Conservation (phyloP, 2,888 invertebrate species). For the Leptinotarsa rubiginosa region DNA sequence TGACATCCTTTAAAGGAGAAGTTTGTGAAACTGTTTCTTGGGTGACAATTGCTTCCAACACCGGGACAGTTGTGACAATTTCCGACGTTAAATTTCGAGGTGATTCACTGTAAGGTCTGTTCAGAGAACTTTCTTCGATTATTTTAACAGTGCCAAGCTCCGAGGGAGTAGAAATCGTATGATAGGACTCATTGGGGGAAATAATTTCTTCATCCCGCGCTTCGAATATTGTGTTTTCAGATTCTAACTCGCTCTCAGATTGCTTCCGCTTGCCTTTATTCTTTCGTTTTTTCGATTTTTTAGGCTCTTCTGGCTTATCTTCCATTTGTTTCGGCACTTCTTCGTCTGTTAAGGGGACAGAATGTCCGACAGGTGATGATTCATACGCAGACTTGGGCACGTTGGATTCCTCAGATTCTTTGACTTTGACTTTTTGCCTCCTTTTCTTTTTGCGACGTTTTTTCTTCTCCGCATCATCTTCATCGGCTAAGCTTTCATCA, state of each 20-base stretch:
- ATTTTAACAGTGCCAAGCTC: constrained; percentile 74
- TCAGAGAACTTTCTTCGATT: constrained; percentile 73
- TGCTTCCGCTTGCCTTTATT: constrained; percentile 61
- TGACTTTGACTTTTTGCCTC: constrained; percentile 68
- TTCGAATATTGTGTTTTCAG: constrained; percentile 59
- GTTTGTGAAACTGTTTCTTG: constrained; percentile 73
- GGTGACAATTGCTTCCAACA: constrained; percentile 71
- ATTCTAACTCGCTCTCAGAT: constrained; percentile 59
- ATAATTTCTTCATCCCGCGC: constrained; percentile 68
- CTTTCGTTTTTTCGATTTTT: constrained; percentile 62
- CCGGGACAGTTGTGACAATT: constrained; percentile 70
- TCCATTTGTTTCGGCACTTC: constrained; percentile 52
- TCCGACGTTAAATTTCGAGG: constrained; percentile 67
- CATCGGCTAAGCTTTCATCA: constrained; percentile 70
- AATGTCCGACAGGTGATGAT: constrained; percentile 59
- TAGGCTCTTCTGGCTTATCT: constrained; percentile 51
- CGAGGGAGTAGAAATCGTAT: constrained; percentile 71
- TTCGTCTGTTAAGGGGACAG: constrained; percentile 65
- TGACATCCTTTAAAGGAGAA: constrained; percentile 67
- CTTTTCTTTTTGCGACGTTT: constrained; percentile 65
- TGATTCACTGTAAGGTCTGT: constrained; percentile 70
- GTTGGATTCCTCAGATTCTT: constrained; percentile 67
- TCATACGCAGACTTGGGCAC: constrained; percentile 67
- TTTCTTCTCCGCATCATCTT: constrained; percentile 63
- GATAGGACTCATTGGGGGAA: constrained; percentile 72